phyloP scores from a whole-genome alignment of 2,888 invertebrate species.

The Caradrina kadenii region DNA sequence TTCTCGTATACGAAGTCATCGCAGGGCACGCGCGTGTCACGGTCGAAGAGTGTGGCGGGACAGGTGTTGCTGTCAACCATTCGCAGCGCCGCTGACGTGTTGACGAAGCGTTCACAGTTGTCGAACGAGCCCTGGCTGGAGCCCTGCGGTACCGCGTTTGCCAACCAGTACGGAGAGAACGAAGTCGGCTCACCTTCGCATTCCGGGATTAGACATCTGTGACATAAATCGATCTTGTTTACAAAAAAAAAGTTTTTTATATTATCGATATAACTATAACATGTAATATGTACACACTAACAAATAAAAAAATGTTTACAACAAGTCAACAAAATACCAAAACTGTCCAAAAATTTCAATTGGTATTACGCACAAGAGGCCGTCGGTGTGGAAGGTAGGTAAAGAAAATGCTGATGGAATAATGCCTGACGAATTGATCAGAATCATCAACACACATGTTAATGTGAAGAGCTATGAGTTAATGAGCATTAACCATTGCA shows the following conservation, averaged over 20 bases:
- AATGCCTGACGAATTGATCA: too few relatives aligned
- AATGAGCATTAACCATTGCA: too few relatives aligned
- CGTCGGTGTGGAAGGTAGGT: too few relatives aligned
- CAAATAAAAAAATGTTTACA: too few relatives aligned
- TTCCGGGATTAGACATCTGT: slow-evolving; percentile 77
- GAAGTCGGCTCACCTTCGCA: slow-evolving; percentile 71
- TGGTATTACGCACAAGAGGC: too few relatives aligned
- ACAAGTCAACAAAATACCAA: too few relatives aligned
- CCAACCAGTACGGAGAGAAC: slow-evolving; percentile 84
- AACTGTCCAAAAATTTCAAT: too few relatives aligned
- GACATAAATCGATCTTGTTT: background rate
- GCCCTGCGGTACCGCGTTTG: slow-evolving; percentile 80
- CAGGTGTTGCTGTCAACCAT: slow-evolving; percentile 63
- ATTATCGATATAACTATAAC: too few relatives aligned
- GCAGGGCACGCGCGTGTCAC: slow-evolving; percentile 64
- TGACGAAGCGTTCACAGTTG: slow-evolving; percentile 84
- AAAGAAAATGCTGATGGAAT: too few relatives aligned
- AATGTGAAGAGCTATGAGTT: too few relatives aligned
- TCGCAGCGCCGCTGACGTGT: slow-evolving; percentile 28
- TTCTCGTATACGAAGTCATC: slow-evolving; percentile 77
- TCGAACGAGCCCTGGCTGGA: slow-evolving; percentile 73
- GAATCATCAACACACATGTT: too few relatives aligned
- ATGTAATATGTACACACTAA: too few relatives aligned
- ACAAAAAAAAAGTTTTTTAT: background rate
- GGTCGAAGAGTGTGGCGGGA: slow-evolving; percentile 76